Conservation (phyloP, 2,113 vertebrate genomes). For the Cacatua alba region DNA sequence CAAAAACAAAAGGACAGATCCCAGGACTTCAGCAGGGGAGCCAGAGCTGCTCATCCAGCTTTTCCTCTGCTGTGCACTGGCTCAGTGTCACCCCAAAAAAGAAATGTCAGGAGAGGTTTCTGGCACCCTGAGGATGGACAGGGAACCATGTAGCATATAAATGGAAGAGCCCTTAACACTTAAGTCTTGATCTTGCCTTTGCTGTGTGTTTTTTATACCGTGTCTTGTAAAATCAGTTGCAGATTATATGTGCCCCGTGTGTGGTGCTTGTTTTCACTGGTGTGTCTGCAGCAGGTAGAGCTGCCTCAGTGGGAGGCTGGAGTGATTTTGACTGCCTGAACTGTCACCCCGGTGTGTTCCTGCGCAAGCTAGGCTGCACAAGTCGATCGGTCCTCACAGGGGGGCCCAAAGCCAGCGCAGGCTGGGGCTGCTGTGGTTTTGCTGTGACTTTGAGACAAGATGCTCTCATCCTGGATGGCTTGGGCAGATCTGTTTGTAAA, state of each 20-base stretch:
- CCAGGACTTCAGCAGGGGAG: not conserved
- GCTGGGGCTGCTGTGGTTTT: not conserved
- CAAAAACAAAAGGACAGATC: not conserved
- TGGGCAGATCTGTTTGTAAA: not conserved
- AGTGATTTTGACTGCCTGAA: not conserved
- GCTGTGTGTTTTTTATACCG: not conserved
- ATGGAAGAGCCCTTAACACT: not conserved
- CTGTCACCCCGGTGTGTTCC: not conserved
- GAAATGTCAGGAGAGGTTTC: not conserved
- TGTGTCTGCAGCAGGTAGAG: not conserved
- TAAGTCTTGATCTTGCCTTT: not conserved
- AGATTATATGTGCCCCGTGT: accelerated
- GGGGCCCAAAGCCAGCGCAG: not conserved
- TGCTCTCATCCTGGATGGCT: not conserved
- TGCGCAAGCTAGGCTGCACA: not conserved
- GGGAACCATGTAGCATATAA: not conserved
- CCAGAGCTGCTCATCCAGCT: not conserved
- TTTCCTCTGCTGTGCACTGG: not conserved
- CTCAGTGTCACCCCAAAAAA: not conserved
- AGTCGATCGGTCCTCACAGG: accelerated
- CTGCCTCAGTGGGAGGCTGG: not conserved
- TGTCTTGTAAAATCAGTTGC: not conserved
- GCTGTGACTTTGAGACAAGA: not conserved
- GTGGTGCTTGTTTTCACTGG: accelerated
- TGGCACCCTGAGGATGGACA: not conserved